A percentile compares a stretch with the other conserved stretches of the same genome.
Conservation (phyloP, 2,797 vertebrate genomes). For the Ptychobarbus kaznakovi region DNA sequence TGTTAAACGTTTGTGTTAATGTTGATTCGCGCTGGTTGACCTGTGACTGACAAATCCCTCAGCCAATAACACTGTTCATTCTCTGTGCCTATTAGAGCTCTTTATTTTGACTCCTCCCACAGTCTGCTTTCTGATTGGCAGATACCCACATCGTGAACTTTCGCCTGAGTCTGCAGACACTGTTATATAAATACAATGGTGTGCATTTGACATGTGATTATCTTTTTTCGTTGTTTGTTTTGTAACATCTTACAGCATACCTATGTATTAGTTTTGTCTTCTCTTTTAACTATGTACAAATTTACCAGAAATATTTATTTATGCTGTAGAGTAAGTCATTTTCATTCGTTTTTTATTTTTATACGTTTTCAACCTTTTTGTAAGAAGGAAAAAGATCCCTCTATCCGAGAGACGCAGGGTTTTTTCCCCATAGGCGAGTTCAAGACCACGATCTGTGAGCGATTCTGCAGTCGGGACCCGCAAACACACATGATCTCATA, state of each 20-base stretch:
- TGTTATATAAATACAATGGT: constrained; percentile 61
- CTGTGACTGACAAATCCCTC: constrained; percentile 43
- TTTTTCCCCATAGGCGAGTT: constrained; percentile 68
- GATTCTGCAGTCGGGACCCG: constrained; percentile 15
- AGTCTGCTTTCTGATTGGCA: constrained; percentile 39
- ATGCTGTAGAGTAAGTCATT: constrained; percentile 76
- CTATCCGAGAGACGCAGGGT: constrained; percentile 39
- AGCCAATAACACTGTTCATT: constrained; percentile 52
- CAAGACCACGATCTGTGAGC: constrained; percentile 53
- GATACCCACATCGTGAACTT: not conserved
- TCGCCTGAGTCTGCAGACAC: constrained; percentile 52
- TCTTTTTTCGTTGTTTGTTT: constrained; percentile 46
- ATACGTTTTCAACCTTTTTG: constrained; percentile 64
- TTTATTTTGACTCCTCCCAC: constrained; percentile 48
- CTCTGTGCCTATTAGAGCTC: constrained; percentile 49
- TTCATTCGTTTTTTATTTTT: constrained; percentile 62
- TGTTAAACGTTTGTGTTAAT: constrained; percentile 43
- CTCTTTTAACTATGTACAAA: constrained; percentile 68
- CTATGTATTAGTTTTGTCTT: constrained; percentile 62
- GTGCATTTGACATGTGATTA: constrained; percentile 52
- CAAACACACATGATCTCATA: constrained; percentile 15
- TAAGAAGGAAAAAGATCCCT: constrained; percentile 56
- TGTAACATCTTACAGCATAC: constrained; percentile 67
- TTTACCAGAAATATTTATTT: constrained; percentile 82
- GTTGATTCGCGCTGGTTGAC: constrained; percentile 40